These are phyloP conservation scores for Regulus satrapa DNA, from an alignment of 2,113 vertebrate species.

Conservation along the genomic window DNA sequence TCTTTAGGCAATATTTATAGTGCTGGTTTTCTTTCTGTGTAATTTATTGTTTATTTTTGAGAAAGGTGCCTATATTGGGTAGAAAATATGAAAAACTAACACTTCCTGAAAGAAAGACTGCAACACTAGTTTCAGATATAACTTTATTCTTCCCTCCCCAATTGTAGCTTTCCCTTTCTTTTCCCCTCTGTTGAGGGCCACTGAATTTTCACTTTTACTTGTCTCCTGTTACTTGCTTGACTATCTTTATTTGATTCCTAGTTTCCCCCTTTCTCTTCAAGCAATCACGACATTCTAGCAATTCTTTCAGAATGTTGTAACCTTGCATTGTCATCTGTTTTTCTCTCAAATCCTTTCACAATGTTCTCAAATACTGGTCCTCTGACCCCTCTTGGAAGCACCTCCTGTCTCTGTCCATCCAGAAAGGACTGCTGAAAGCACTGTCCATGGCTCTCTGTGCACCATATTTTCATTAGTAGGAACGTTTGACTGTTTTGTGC, in stretches of 20 bases:
- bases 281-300: not conserved
- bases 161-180: not conserved
- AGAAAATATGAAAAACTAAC: not conserved
- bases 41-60: not conserved
- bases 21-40: not conserved
- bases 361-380: not conserved
- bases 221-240: not conserved
- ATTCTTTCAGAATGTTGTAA: not conserved
- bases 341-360: not conserved
- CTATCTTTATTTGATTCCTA: not conserved
- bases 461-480: not conserved
- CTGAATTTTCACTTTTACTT: not conserved
- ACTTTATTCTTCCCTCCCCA: not conserved
- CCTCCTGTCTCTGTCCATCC: not conserved
- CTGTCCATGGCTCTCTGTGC: not conserved
- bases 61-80: not conserved
- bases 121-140: not conserved
- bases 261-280: not conserved
- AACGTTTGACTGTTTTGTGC: not conserved
- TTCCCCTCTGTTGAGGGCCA: not conserved
- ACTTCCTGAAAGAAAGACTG: not conserved
- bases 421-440: not conserved
- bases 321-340: not conserved
- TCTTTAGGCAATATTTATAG: not conserved
- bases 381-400: not conserved